Percentiles rank a stretch among this genome's conserved stretches.
These are phyloP conservation scores for Drosophila azteca DNA, from an alignment of 1,140 invertebrate species.

Conservation along the genomic window DNA sequence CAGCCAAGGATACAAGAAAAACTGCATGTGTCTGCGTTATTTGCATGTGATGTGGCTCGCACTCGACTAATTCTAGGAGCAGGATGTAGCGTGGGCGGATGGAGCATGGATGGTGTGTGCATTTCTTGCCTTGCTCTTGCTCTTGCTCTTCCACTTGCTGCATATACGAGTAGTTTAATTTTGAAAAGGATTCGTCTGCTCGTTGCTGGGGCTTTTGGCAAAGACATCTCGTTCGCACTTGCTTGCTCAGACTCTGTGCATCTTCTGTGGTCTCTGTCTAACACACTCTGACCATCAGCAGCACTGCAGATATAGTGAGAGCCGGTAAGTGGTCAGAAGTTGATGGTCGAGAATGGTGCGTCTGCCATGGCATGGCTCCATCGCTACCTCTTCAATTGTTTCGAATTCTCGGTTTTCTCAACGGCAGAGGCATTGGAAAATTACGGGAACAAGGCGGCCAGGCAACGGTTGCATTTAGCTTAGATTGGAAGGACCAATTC, in stretches of 20 bases:
- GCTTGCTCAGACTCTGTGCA: slow-evolving; percentile 27
- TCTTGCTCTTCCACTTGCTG: slow-evolving; percentile 61
- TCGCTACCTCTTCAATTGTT: slow-evolving; percentile 74
- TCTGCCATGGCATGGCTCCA: slow-evolving; percentile 49
- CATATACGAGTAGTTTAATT: slow-evolving; percentile 74
- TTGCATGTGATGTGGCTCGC: slow-evolving; percentile 79
- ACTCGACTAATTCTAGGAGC: slow-evolving; percentile 67
- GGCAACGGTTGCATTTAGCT: slow-evolving; percentile 71
- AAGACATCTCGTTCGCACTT: slow-evolving; percentile 51
- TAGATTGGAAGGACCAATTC: slow-evolving; percentile 80
- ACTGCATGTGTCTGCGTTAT: slow-evolving; percentile 80
- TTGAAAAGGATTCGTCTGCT: slow-evolving; percentile 77
- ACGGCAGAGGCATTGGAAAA: slow-evolving; percentile 41
- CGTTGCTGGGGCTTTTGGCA: slow-evolving; percentile 73
- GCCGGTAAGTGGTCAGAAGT: slow-evolving; percentile 77
- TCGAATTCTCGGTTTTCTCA: slow-evolving; percentile 75
- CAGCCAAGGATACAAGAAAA: slow-evolving; percentile 73
- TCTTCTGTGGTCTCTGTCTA: slow-evolving; percentile 31
- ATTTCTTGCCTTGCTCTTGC: slow-evolving; percentile 62
- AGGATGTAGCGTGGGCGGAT: slow-evolving; percentile 46
- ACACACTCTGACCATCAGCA: slow-evolving; percentile 31
- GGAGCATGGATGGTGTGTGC: slow-evolving; percentile 21
- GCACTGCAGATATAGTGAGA: slow-evolving; percentile 60
- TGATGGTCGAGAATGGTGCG: slow-evolving; percentile 81
- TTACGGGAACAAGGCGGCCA: slow-evolving; percentile 36